Evolutionary conservation across 2,888 invertebrate genomes (phyloP).

Genomic region (Lutraria lutraria): DNA sequence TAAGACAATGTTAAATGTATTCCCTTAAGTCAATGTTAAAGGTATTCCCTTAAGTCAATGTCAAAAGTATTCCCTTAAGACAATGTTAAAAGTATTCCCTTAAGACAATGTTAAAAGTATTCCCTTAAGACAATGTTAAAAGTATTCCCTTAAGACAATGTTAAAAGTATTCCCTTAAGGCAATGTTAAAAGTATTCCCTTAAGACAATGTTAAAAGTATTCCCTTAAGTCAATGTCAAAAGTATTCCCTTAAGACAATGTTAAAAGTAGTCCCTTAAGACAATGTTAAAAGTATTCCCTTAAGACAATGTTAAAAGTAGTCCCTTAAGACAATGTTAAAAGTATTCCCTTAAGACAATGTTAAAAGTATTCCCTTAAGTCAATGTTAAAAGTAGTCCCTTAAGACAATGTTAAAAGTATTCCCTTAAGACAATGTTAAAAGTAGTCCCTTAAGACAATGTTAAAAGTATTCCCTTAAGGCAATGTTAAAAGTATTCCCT

Average conservation of each 20-base stretch:
- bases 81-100: background rate
- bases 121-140: background rate
- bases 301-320: background rate
- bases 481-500: background rate
- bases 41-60: too few species aligned
- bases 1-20: background rate
- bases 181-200: background rate
- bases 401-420: background rate
- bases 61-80: background rate
- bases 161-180: background rate
- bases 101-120: background rate
- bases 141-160: background rate
- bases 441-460: background rate
- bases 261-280: background rate
- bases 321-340: background rate
- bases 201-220: background rate
- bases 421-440: background rate
- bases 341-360: background rate
- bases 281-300: background rate
- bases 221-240: too few species aligned
- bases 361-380: background rate
- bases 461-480: background rate
- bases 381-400: background rate
- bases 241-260: background rate
- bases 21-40: background rate